Base-by-base conservation (phyloP, 2,888 invertebrate species). In the Lobophora halterata region DNA sequence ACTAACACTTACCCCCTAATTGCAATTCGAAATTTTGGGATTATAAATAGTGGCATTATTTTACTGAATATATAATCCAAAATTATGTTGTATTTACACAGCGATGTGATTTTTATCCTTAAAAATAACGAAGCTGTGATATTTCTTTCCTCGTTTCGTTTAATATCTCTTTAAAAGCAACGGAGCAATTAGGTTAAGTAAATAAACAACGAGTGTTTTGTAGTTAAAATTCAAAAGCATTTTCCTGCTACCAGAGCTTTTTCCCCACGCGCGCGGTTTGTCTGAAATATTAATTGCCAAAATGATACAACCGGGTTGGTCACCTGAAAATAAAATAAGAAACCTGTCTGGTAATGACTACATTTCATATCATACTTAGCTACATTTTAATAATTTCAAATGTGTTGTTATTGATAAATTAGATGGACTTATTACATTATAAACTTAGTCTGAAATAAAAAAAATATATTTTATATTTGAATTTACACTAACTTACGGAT, bases 121-220 rank as follows among this genome's bases (percentile, higher is more conserved):
- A 17, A 17, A 17, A 3, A 17, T 14, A 3, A 3, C 14, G 14
- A 14, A n/a, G 3, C 17, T 17, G 2, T 17, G 6, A 5, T 5
- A 7, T 6, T 5, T 6, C 12, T 8, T 14, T 30, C 27, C 28
- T 41, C 30, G 26, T 24, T 37, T 20, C n/a, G 20, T 20, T 24
- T 3, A 25, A n/a, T 6, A 26, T 13, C 27, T 16, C 13, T 32
- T 33, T 26, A 38, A 41, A 47, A 41, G 44, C 47, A 26, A 34
- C 33, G 8, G 20, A 25, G 31, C 41, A 35, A 35, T 40, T 41
- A 41, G 38, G 41, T 35, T 43, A 37, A 31, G 19, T 38, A 38
- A 48, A 48, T 48, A 48, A 48, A 48, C 38, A 48, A 40, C 25
- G 30, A 37, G 37, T 28, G 47, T 35, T 19, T 18, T 40, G 29